Evolutionary conservation across 2,797 vertebrate species (phyloP), one percentile per base, ranked within the genome.

Genomic region (Dallia pectoralis): DNA sequence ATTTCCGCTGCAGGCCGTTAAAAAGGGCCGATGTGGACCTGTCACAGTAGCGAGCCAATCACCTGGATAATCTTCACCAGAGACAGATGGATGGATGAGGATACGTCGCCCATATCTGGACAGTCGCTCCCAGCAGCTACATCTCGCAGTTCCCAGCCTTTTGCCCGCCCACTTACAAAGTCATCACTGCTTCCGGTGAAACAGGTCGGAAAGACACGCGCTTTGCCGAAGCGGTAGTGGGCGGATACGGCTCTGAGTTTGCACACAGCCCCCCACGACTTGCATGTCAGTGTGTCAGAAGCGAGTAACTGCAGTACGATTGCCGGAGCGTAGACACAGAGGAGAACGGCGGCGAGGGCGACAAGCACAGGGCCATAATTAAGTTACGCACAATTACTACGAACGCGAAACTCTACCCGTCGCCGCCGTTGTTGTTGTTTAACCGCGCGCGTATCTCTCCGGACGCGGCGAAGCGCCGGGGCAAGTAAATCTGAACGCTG

Each of bases 11-110:
- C 75, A 80, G 18, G 77, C 64, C 56, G 56, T 69, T 47, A 79
- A 77, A 71, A 70, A 69, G 69, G 33, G 14, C 14, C 16, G 18
- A 29, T 30, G 0, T 47, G 47, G 44, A 53, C 47, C 29, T 69
- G 59, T 79, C 77, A 73, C 63, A 8, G 7, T 2, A 12, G n/a
- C 5, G n/a, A 69, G 81, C 32, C 76, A 76, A 77, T 84, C 82
- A 77, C 40, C 8, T 8, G 53, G 61, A 11, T 68, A 47, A 64
- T 73, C 72, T 69, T 16, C 29, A 59, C 36, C 56, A 63, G 30
- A 65, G 63, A 51, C 49, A 64, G 44, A 61, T 40, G 63, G 33
- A 48, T 44, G 67, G 64, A 25, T 25, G 22, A 9, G 53, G 22
- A 59, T 59, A 27, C 11, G 18, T n/a, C 12, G 27, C 12, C 59